Evolutionary conservation across 2,797 vertebrate species (phyloP).

Genomic region (Lerista edwardsae): DNA sequence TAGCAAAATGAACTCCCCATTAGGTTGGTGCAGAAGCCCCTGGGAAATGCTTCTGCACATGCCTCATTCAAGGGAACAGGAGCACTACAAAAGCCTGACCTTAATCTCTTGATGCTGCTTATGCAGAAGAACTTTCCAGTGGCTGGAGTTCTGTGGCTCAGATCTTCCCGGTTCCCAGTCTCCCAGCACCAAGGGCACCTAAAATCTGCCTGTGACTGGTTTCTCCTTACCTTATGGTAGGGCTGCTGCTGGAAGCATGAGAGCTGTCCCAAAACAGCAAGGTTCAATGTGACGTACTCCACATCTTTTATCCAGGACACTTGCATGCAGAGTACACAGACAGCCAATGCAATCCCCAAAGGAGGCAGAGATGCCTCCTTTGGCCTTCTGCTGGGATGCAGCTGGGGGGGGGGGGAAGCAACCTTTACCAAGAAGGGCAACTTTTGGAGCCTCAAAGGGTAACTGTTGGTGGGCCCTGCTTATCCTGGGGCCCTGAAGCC

Average conservation of each 20-base stretch:
- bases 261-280: background rate
- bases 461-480: background rate
- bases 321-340: background rate
- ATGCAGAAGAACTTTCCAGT: background rate
- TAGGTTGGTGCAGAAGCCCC: background rate
- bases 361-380: background rate
- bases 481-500: conserved; percentile 2
- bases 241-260: background rate
- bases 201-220: no score
- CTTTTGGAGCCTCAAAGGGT: background rate
- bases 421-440: background rate
- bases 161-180: background rate
- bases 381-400: background rate
- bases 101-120: background rate
- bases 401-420: background rate
- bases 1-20: background rate
- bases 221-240: background rate
- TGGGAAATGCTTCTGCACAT: background rate
- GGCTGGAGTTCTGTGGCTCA: background rate
- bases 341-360: background rate
- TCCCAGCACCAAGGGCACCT: background rate
- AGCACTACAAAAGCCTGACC: background rate
- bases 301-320: background rate
- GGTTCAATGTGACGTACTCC: background rate
- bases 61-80: background rate